These are phyloP conservation scores for Bombus fervidus DNA, from an alignment of 1,140 invertebrate species.

Conservation along the genomic window DNA sequence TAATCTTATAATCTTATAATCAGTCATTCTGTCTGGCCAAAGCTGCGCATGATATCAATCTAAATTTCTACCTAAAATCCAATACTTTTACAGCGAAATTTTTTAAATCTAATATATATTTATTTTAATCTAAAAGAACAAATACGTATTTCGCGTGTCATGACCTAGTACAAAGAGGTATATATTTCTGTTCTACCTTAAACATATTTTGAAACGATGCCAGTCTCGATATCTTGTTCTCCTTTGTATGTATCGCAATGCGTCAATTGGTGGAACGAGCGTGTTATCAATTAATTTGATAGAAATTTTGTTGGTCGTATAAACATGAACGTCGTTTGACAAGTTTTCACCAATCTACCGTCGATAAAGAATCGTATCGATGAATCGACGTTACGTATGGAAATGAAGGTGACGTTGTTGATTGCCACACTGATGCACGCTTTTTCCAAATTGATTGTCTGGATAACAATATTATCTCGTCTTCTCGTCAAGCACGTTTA, in stretches of 20 bases:
- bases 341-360: background rate
- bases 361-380: background rate
- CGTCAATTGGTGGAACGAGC: background rate
- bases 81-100: too few species aligned
- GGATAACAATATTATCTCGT: background rate
- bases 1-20: too few species aligned
- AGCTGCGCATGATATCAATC: too few species aligned
- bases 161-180: too few species aligned
- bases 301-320: conserved; percentile 33
- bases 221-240: conserved; percentile 7
- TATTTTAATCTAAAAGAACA: too few species aligned
- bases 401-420: conserved; percentile 1
- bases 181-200: background rate
- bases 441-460: background rate
- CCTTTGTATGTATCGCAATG: background rate
- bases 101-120: too few species aligned
- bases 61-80: too few species aligned
- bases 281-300: conserved; percentile 54
- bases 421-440: too few species aligned
- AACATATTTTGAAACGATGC: background rate
- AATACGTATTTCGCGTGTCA: too few species aligned
- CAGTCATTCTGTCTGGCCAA: too few species aligned
- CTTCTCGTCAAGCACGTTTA: too few species aligned
- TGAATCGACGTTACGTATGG: background rate
- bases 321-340: conserved; percentile 49